Evolutionary conservation across 2,797 vertebrate species (phyloP).

Genomic region (Dendrocincla fuliginosa): DNA sequence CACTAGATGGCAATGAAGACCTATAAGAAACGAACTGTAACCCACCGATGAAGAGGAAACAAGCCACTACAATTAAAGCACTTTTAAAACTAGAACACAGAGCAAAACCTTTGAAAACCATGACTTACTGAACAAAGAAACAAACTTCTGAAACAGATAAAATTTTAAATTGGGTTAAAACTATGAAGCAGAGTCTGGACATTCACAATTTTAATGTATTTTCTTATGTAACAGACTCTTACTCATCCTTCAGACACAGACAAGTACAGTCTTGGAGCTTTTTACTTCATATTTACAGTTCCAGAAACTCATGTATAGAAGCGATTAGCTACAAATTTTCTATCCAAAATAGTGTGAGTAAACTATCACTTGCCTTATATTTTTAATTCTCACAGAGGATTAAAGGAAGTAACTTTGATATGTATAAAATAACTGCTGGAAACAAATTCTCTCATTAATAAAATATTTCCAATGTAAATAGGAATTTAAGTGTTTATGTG

Average conservation of each 20-base stretch:
- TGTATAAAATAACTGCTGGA: neutral
- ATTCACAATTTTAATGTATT: neutral
- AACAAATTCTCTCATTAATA: neutral
- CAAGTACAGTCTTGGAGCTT: neutral
- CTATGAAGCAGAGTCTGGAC: neutral
- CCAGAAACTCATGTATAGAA: neutral
- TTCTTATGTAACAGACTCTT: neutral
- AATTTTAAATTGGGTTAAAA: neutral
- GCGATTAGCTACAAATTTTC: neutral
- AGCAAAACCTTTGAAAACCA: neutral
- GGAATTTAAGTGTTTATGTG: neutral
- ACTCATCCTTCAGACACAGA: neutral
- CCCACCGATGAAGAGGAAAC: neutral
- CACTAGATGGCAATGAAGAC: constrained; percentile 54
- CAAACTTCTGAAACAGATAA: neutral
- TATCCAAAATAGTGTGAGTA: neutral
- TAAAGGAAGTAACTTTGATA: neutral
- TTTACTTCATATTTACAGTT: neutral
- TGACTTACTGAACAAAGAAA: neutral
- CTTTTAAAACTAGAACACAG: neutral
- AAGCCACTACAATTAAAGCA: neutral
- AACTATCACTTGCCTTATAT: neutral
- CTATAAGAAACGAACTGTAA: neutral
- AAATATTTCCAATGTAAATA: neutral
- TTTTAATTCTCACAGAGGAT: neutral